Conservation (phyloP, 2,113 vertebrate species). For the Himantopus leucocephalus region DNA sequence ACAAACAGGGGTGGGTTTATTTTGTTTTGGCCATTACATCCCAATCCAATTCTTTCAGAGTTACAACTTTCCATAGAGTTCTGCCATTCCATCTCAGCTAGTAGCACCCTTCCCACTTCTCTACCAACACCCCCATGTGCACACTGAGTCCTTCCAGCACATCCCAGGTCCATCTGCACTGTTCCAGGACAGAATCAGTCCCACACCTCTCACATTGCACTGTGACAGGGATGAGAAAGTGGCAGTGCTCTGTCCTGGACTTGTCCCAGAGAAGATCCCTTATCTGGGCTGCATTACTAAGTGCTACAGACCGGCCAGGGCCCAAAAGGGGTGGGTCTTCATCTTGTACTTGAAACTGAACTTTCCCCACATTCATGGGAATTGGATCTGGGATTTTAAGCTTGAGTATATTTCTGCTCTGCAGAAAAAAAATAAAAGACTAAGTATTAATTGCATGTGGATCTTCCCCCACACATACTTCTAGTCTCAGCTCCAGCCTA, state of each 20-base stretch:
- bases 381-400: neutral
- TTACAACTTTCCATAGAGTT: neutral
- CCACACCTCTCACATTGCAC: neutral
- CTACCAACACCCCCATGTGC: neutral
- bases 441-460: neutral
- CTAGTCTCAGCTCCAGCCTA: neutral
- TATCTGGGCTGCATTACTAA: neutral
- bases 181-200: neutral
- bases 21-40: neutral
- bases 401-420: neutral
- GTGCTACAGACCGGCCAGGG: neutral
- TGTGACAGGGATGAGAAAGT: neutral
- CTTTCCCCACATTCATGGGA: neutral
- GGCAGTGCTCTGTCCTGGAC: neutral
- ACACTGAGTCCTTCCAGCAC: neutral
- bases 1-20: accelerated
- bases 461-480: neutral
- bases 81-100: neutral
- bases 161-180: no score
- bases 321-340: neutral
- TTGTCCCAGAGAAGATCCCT: neutral
- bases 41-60: neutral
- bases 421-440: neutral
- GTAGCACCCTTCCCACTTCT: neutral
- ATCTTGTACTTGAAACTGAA: neutral